Evolutionary conservation across 2,113 vertebrate genomes (phyloP).

Genomic region (Todiramphus chloris): DNA sequence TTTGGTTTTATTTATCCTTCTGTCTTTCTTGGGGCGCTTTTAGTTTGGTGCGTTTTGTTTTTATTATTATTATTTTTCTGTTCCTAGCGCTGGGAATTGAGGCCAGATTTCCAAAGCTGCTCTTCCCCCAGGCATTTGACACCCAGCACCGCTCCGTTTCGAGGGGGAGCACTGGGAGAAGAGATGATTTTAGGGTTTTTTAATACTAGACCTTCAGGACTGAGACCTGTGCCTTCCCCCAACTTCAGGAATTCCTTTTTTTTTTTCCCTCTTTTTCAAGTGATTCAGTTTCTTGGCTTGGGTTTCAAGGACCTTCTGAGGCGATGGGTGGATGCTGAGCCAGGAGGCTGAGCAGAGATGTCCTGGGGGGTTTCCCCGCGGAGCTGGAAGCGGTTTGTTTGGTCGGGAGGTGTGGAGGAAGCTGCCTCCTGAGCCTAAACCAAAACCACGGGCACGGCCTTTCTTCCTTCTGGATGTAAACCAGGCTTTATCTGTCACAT

Average conservation of each 20-base stretch:
- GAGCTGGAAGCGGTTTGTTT: neutral
- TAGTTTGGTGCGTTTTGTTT: too few species aligned
- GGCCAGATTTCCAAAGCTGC: neutral
- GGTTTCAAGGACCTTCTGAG: neutral
- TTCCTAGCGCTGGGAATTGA: neutral
- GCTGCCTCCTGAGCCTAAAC: neutral
- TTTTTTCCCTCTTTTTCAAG: neutral
- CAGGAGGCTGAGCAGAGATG: neutral
- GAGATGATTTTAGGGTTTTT: neutral
- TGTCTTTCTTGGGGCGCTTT: neutral
- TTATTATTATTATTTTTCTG: neutral
- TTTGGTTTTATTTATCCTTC: neutral
- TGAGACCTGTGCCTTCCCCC: neutral
- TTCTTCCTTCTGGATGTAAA: neutral
- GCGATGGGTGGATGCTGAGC: fast-evolving
- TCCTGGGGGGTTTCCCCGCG: neutral
- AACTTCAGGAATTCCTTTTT: too few species aligned
- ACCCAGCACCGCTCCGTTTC: neutral
- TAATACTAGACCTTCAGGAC: neutral
- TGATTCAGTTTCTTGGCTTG: neutral
- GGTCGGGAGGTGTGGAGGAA: neutral
- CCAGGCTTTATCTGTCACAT: neutral
- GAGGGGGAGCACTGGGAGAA: neutral
- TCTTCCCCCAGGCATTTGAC: fast-evolving
- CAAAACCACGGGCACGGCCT: neutral